A percentile compares a stretch with the other conserved stretches of the same genome.
Conservation (phyloP, 2,797 vertebrate genomes). For the Arnoldichthys spilopterus region DNA sequence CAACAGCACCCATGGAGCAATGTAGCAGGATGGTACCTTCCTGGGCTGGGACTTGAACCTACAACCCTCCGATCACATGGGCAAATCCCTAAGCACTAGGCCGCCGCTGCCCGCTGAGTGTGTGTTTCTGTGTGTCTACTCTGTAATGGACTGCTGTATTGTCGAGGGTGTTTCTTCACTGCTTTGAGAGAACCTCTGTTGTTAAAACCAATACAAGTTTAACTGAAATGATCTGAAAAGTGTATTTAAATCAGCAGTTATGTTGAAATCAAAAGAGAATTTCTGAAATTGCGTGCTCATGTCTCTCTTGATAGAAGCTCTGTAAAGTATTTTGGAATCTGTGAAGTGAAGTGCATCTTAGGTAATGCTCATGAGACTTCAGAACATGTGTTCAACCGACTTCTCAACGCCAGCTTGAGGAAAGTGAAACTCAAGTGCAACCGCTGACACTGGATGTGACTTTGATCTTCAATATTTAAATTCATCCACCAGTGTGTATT, state of each 20-base stretch:
- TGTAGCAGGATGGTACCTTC: too few relatives aligned
- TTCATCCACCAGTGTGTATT: background rate
- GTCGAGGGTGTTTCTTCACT: too few relatives aligned
- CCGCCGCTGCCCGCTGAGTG: too few relatives aligned
- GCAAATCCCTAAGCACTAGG: too few relatives aligned
- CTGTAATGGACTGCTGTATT: too few relatives aligned
- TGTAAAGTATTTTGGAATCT: background rate
- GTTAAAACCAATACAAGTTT: background rate
- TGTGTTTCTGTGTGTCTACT: too few relatives aligned
- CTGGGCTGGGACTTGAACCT: too few relatives aligned
- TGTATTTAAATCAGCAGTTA: background rate
- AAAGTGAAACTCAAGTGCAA: background rate
- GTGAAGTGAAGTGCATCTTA: background rate
- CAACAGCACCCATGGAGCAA: too few relatives aligned
- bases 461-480: constrained; percentile 14
- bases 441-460: background rate
- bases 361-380: constrained; percentile 12
- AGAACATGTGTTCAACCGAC: constrained; percentile 3
- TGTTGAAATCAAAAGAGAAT: too few relatives aligned
- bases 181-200: background rate
- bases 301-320: background rate
- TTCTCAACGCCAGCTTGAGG: background rate
- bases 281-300: background rate
- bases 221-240: background rate
- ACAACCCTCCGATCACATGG: too few relatives aligned